Percentiles rank a stretch among this genome's conserved stretches.
Evolutionary conservation across 2,113 vertebrate genomes (phyloP).

Genomic region (Corythoichthys haematopterus): DNA sequence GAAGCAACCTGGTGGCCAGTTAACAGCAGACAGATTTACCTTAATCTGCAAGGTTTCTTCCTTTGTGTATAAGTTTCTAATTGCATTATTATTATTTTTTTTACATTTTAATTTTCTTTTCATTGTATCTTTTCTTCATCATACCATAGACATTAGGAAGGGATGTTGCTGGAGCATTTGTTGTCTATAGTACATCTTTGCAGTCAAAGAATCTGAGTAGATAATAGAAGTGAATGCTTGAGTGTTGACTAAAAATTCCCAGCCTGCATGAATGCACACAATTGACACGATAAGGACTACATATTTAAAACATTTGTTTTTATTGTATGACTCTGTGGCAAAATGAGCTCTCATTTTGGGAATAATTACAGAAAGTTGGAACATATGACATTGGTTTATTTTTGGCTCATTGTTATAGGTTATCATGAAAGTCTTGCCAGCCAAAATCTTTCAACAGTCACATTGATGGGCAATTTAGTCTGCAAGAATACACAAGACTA

Average conservation of each 20-base stretch:
- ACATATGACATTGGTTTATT: neutral
- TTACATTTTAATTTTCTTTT: no score
- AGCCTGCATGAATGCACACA: conserved; percentile 7
- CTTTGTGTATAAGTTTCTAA: neutral
- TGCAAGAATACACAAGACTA: no score
- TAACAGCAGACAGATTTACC: conserved; percentile 17
- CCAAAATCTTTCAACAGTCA: neutral
- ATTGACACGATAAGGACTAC: conserved; percentile 9
- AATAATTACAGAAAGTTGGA: neutral
- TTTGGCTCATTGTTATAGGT: neutral
- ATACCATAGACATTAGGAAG: neutral
- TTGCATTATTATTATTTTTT: neutral
- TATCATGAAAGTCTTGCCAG: neutral
- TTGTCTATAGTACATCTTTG: neutral
- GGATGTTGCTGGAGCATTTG: neutral
- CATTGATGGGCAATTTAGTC: neutral
- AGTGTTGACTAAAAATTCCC: conserved; percentile 25
- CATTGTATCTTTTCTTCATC: neutral
- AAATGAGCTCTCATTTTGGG: neutral
- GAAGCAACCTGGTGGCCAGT: conserved; percentile 73
- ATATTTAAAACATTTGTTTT: neutral
- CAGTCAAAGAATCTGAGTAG: conserved; percentile 9
- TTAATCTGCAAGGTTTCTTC: neutral
- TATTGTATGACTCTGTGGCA: neutral
- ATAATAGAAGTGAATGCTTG: conserved; percentile 14